These are phyloP conservation scores for Limnephilus lunatus DNA, from an alignment of 2,888 invertebrate genomes.

Conservation along the genomic window DNA sequence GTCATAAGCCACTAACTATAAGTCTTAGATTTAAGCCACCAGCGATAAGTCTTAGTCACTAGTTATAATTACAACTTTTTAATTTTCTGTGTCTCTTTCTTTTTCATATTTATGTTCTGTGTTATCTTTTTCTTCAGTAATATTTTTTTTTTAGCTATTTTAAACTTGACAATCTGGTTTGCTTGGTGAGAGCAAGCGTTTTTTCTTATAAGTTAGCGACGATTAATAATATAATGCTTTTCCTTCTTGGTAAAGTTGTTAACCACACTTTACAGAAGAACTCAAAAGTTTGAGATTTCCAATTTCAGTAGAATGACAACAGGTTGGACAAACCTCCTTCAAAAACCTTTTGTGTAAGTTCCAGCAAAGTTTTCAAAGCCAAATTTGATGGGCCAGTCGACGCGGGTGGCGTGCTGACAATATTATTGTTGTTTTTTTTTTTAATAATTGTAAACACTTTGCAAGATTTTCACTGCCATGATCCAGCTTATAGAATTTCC, in stretches of 20 bases:
- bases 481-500: not conserved
- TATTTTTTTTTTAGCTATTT: too few relatives aligned
- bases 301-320: not conserved
- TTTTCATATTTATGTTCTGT: too few relatives aligned
- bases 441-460: not conserved
- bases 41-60: too few relatives aligned
- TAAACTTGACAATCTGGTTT: not conserved
- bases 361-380: not conserved
- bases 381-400: not conserved
- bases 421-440: not conserved
- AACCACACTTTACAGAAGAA: not conserved
- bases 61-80: too few relatives aligned
- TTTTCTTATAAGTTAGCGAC: not conserved
- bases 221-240: not conserved
- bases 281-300: not conserved
- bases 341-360: not conserved
- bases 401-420: not conserved
- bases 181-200: not conserved
- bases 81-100: too few relatives aligned
- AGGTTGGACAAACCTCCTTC: not conserved
- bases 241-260: not conserved
- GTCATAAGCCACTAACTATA: too few relatives aligned
- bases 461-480: too few relatives aligned
- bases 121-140: too few relatives aligned
- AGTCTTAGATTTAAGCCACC: too few relatives aligned